phyloP scores from a whole-genome alignment of 37 sponge, comb jelly and placozoan genomes.

The Beroe forskalii region DNA sequence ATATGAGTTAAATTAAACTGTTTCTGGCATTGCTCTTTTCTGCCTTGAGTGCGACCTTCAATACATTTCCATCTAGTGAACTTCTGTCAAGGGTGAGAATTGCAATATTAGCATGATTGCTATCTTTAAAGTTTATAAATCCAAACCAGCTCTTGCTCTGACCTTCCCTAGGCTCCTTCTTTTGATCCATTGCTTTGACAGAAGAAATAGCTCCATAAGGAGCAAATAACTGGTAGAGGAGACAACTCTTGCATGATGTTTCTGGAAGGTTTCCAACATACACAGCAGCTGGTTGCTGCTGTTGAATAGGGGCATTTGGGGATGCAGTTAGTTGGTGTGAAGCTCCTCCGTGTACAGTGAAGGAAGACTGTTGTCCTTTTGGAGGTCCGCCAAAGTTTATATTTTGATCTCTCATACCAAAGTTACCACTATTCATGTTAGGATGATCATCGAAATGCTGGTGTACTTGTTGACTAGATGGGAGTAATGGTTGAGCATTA shows the following conservation, averaged over 20 bases:
- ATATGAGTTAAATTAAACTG: background rate
- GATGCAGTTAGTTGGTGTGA: background rate
- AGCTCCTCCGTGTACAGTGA: slow-evolving; percentile 29
- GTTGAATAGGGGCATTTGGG: background rate
- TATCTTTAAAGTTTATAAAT: slow-evolving; percentile 89
- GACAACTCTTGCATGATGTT: slow-evolving; percentile 29
- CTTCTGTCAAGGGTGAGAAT: slow-evolving; percentile 73
- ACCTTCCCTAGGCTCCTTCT: slow-evolving; percentile 55
- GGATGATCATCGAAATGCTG: slow-evolving; percentile 11
- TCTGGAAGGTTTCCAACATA: slow-evolving; percentile 56
- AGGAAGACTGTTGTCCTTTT: background rate
- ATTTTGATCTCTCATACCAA: background rate
- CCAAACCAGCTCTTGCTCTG: slow-evolving; percentile 74
- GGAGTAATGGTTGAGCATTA: background rate
- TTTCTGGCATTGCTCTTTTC: background rate
- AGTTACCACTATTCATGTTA: background rate
- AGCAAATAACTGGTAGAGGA: slow-evolving; percentile 86
- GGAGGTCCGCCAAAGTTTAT: background rate
- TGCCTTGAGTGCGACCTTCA: slow-evolving; percentile 83
- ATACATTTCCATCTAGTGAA: slow-evolving; percentile 73
- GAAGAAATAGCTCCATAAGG: slow-evolving; percentile 87
- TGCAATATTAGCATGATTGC: slow-evolving; percentile 78
- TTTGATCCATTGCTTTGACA: slow-evolving; percentile 70
- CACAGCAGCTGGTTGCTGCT: slow-evolving; percentile 43
- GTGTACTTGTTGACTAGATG: background rate